Percentiles rank a stretch among this genome's conserved stretches.
Evolutionary conservation across 2,888 invertebrate genomes (phyloP).

Genomic region (Netelia melanura): DNA sequence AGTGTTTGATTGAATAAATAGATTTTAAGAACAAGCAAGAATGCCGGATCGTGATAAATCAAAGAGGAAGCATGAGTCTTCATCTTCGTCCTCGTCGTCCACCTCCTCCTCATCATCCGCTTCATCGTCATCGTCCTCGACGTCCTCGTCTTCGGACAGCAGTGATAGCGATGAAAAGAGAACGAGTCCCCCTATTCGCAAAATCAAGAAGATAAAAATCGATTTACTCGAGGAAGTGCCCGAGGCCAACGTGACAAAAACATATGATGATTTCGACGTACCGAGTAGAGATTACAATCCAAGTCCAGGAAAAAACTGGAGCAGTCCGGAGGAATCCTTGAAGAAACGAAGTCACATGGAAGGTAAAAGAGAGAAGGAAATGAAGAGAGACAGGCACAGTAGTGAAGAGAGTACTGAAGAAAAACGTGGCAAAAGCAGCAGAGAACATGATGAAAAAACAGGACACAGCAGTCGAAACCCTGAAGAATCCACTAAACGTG

Average conservation of each 20-base stretch:
- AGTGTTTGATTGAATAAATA: slow-evolving; percentile 27
- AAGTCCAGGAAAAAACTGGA: slow-evolving; percentile 42
- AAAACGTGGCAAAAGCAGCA: slow-evolving; percentile 21
- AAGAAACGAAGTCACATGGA: not conserved
- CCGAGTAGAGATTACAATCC: slow-evolving; percentile 64
- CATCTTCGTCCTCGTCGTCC: slow-evolving; percentile 51
- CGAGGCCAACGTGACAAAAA: slow-evolving; percentile 39
- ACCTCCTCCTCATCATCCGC: slow-evolving; percentile 39
- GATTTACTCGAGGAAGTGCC: slow-evolving; percentile 16
- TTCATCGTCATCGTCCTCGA: slow-evolving; percentile 49
- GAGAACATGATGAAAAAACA: not conserved
- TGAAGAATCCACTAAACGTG: not conserved
- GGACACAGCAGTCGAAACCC: not conserved
- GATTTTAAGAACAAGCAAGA: slow-evolving; percentile 43
- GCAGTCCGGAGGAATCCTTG: not conserved
- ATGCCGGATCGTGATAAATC: slow-evolving; percentile 36
- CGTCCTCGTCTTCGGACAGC: slow-evolving; percentile 60
- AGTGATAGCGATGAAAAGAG: slow-evolving; percentile 33
- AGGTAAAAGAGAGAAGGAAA: slow-evolving; percentile 7
- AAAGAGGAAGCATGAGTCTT: slow-evolving; percentile 52
- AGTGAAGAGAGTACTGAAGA: slow-evolving; percentile 16
- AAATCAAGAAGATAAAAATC: slow-evolving; percentile 36
- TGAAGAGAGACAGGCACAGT: not conserved
- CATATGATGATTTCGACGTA: slow-evolving; percentile 62
- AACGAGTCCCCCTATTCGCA: slow-evolving; percentile 18